A percentile compares a stretch with the other conserved stretches of the same genome.
Conservation (phyloP, 1,140 invertebrate genomes). For the Drosophila suzukii region DNA sequence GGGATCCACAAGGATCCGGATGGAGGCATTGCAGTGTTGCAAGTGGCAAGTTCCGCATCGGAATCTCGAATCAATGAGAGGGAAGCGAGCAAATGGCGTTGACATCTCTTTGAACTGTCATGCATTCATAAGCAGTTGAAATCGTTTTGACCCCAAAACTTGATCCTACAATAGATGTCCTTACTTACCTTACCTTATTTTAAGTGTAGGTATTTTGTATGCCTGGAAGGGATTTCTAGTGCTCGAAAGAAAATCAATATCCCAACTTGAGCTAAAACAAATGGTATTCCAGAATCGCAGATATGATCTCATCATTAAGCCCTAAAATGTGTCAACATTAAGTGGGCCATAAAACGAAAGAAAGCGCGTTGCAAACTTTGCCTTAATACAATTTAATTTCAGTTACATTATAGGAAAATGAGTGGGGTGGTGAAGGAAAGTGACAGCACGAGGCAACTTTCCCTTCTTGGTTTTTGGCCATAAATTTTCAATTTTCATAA, state of each 20-base stretch:
- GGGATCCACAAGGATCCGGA: conserved; percentile 3
- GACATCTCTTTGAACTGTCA: conserved; percentile 26
- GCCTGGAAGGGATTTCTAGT: not conserved
- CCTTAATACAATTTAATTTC: conserved; percentile 65
- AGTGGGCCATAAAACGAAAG: conserved; percentile 5
- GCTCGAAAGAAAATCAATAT: too few relatives aligned
- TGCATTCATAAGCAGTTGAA: conserved; percentile 27
- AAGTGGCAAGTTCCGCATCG: conserved; percentile 51
- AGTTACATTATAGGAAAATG: conserved; percentile 24
- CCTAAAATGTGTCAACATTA: conserved; percentile 7
- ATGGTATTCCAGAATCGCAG: not conserved
- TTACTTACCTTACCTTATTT: not conserved
- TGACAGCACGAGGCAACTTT: conserved; percentile 13
- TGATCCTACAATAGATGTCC: not conserved
- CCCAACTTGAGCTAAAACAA: conserved; percentile 1
- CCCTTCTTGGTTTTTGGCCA: conserved; percentile 14
- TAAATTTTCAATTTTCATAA: conserved; percentile 76
- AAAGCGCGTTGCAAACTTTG: conserved; percentile 32
- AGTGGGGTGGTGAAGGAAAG: not conserved
- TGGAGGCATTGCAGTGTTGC: conserved; percentile 21
- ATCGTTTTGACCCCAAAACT: not conserved
- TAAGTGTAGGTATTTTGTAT: not conserved
- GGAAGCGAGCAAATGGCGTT: conserved; percentile 32
- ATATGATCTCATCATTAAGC: conserved; percentile 16
- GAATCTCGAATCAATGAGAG: conserved; percentile 34